Percentiles rank a stretch among this genome's conserved stretches.
These are phyloP conservation scores for Pantherophis alleghaniensis DNA, from an alignment of 2,797 vertebrate genomes.

Conservation along the genomic window DNA sequence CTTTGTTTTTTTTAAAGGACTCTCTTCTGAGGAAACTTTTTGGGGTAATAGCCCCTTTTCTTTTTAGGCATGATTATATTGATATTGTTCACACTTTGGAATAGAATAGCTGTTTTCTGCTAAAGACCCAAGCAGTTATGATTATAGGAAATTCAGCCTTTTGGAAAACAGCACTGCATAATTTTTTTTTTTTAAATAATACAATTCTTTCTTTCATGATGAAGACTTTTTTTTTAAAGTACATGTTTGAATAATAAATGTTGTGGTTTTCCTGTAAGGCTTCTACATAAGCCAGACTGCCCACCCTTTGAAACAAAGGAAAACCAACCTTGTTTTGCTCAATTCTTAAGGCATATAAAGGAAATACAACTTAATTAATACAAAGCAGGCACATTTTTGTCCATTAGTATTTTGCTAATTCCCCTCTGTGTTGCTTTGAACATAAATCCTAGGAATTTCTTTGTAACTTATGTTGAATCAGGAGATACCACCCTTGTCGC, in stretches of 20 bases:
- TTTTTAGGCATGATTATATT: conserved; percentile 6
- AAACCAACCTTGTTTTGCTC: neutral
- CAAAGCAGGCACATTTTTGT: conserved; percentile 17
- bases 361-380: conserved; percentile 7
- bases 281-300: neutral
- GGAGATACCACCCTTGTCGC: conserved; percentile 28
- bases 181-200: neutral
- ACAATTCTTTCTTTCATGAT: neutral
- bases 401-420: conserved; percentile 4
- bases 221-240: neutral
- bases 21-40: neutral
- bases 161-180: neutral
- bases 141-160: conserved; percentile 2
- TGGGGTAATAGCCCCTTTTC: conserved; percentile 4
- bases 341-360: neutral
- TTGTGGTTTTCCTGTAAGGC: conserved; percentile 23
- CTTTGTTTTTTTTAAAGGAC: neutral
- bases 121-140: neutral
- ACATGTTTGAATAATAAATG: conserved; percentile 10
- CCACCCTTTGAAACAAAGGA: neutral
- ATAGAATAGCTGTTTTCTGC: neutral
- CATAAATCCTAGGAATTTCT: conserved; percentile 28
- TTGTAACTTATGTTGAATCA: conserved; percentile 27
- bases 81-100: neutral
- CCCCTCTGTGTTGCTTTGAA: neutral